Base-by-base conservation (phyloP, 2,888 invertebrate species). In the Osedax fenrisi region DNA sequence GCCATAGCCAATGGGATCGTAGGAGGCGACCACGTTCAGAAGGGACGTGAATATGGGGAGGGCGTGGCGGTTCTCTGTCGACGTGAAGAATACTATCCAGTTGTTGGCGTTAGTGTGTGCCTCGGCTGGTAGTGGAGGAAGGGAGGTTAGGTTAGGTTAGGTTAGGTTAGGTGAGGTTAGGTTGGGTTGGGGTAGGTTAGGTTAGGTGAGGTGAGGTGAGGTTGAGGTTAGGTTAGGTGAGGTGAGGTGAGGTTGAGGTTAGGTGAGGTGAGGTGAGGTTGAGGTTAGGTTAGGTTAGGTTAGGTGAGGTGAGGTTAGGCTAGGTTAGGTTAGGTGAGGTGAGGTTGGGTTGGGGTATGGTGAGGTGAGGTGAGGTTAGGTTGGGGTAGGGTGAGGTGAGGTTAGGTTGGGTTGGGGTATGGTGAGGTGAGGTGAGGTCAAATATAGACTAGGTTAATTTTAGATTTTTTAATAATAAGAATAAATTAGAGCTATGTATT, bases 1-100 rank as follows among this genome's bases (percentile, higher is more conserved):
- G 1, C 97, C 97, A 78, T 94, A 89, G 0, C 98, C 97, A n/a
- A 95, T 93, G 0, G 98, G 98, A 86, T 98, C 95, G 85, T 98
- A 98, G 0, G 94, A 91, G 83, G 94, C 95, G 5, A 97, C 93
- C 0, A 94, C 91, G 86, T 99, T 99, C 79, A 99, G 86, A 17
- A 99, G 87, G 0, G 97, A 97, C 0, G 98, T 99, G 86, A 99
- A 99, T 85, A 98, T 88, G 0, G 98, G 98, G 77, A 98, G 86
- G 0, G 96, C 97, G 86, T 98, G 97, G 0, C 89, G 83, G 82
- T 89, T 89, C 79, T 89, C 88, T 68, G 88, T 86, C 5, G 88
- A 88, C 0, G 89, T 88, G 81, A 89, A 88, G 80, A 87, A 88
- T 77, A 87, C 86, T 68, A 89, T 87, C 89, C 89, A 89, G 77